These are phyloP conservation scores for Dicranocentrus wangi DNA, from an alignment of 2,888 invertebrate genomes.

Conservation along the genomic window DNA sequence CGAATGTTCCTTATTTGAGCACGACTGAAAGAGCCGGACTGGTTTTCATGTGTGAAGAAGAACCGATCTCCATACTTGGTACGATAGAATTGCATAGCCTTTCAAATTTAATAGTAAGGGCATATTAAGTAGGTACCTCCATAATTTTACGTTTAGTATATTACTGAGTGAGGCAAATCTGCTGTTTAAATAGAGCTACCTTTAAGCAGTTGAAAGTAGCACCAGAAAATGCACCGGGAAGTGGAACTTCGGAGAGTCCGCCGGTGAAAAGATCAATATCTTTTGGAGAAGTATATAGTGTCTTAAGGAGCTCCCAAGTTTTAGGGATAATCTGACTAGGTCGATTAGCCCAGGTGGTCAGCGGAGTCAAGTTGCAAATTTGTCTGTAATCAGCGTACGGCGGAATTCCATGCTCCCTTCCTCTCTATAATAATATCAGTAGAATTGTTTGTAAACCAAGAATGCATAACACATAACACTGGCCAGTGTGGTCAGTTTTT, in stretches of 20 bases:
- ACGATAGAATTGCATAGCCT: slow-evolving; percentile 68
- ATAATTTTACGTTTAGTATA: not conserved
- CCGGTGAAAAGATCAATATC: slow-evolving; percentile 91
- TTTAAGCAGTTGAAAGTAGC: slow-evolving; percentile 90
- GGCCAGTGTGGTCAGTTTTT: too few relatives aligned
- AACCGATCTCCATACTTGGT: slow-evolving; percentile 70
- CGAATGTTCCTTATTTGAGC: slow-evolving; percentile 62
- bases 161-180: not conserved
- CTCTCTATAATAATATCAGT: slow-evolving; percentile 51
- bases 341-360: slow-evolving; percentile 60
- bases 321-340: slow-evolving; percentile 66
- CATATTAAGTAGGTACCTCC: not conserved
- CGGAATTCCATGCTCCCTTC: slow-evolving; percentile 68
- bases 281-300: slow-evolving; percentile 62
- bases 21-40: slow-evolving; percentile 59
- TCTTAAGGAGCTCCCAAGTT: slow-evolving; percentile 63
- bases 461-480: too few relatives aligned
- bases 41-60: slow-evolving; percentile 69
- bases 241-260: slow-evolving; percentile 86
- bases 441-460: not conserved
- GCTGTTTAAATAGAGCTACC: slow-evolving; percentile 74
- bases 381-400: slow-evolving; percentile 62
- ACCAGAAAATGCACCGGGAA: slow-evolving; percentile 87
- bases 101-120: too few relatives aligned
- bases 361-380: slow-evolving; percentile 56